Evolutionary conservation across 1,140 invertebrate species (phyloP), one percentile per base, ranked within the genome.

Genomic region (Drosophila bocki): DNA sequence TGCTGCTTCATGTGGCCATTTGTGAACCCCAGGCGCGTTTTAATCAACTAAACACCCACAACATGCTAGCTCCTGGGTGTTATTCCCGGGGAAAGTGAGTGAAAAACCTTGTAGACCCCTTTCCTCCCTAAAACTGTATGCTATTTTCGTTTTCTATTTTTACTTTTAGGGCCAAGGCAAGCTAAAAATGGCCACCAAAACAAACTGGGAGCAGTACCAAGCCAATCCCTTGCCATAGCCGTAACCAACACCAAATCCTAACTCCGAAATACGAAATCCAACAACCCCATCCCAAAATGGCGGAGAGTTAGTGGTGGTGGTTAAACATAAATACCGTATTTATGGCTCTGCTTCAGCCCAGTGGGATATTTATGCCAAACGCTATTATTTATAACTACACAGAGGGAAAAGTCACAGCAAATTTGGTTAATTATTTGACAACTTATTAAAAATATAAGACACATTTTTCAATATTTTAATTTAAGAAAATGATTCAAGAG

Each of bases 41-140:
- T 68, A 85, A 81, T 85, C 78, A 84, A 71, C 77, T 68, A 53
- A 57, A 74, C 77, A 80, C 82, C 76, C 81, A 76, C 57, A 54
- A 48, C 45, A 56, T 45, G 35, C n/a, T 63, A 42, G 44, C 67
- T 75, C 33, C 47, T 15, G 26, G 51, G 53, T 42, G 57, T 35
- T 58, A 17, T 22, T 70, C 33, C 47, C 13, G 42, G 44, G n/a
- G 22, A 45, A 65, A 60, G 48, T 81, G 80, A 85, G 82, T 85
- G 82, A 75, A 85, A 85, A 85, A 56, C 82, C 82, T 75, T 85
- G 82, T 85, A 78, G 70, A 72, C 75, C 84, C 78, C 84, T 86
- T 86, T 67, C 60, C 37, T 26, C 61, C 19, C 37, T 17, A 33
- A 54, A 56, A 61, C 69, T 33, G 39, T 35, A 15, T 41, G 42